Evolutionary conservation across 2,888 invertebrate species (phyloP), one percentile per base, ranked within the genome.

Genomic region (Sarcophaga caerulescens): DNA sequence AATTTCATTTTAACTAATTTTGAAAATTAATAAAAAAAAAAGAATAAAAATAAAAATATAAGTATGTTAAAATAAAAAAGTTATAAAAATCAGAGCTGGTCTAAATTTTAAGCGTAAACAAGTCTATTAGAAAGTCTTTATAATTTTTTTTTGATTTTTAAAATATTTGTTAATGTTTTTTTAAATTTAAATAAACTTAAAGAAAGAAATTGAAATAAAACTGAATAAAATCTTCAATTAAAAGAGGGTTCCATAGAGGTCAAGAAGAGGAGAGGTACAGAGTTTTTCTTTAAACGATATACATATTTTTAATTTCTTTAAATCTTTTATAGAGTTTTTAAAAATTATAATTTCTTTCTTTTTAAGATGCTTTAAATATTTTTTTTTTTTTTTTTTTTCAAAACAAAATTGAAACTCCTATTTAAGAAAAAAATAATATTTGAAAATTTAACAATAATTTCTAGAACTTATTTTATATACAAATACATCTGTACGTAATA

Each of bases 1-100:
- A 87, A 84, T 81, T 84, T 79, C 84, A 84, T 85, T 79, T 81
- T 79, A 85, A 87, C 81, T 85, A 87, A 85, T 85, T 79, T 85
- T 81, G 71, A 87, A 66, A 70, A 74, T 57, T 6, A 35, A 35
- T 35, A 35, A 35, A 35, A 35, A 6, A 25, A 35, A 35, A 6
- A 35, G 6, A 35, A 6, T 65, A 44, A 74, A 77, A 77, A 71
- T 35, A 35, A n/a, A n/a, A n/a, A n/a, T n/a, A n/a, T n/a, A n/a
- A n/a, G n/a, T 35, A 6, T 35, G 6, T 47, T 23, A 17, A 68
- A 57, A 78, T 6, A 70, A 23, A 59, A 57, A 47, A 62, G 62
- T 45, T 11, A 71, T 73, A 44, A 57, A 59, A 63, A 69, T 44
- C 5, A 74, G 52, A 69, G 74, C 77, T 84, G 81, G 77, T 52